A percentile compares a stretch with the other conserved stretches of the same genome.
Conservation (phyloP, 2,113 vertebrate genomes). For the Haplochromis vanheusdeni region DNA sequence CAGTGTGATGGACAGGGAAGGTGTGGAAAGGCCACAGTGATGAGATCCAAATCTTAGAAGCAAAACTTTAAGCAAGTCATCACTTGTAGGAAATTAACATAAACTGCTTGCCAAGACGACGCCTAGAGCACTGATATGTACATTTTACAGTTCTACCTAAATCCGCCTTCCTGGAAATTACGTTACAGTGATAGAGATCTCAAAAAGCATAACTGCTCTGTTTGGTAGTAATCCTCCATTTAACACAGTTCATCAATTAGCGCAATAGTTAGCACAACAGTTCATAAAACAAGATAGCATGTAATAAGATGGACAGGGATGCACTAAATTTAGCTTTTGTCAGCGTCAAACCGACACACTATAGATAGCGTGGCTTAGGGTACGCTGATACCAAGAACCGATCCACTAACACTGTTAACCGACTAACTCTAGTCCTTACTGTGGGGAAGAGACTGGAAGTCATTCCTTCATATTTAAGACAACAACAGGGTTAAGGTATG, state of each 20-base stretch:
- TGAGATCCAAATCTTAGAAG: neutral
- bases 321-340: neutral
- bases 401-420: neutral
- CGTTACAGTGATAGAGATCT: accelerated
- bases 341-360: neutral
- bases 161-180: neutral
- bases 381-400: neutral
- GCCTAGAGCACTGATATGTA: neutral
- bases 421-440: accelerated
- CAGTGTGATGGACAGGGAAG: neutral
- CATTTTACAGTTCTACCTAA: neutral
- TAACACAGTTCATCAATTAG: neutral
- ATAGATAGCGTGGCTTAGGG: accelerated
- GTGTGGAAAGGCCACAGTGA: neutral
- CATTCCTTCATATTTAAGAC: neutral
- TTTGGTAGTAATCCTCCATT: neutral
- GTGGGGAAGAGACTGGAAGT: neutral
- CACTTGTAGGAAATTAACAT: neutral
- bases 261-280: accelerated
- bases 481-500: neutral
- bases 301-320: neutral
- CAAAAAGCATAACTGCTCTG: neutral
- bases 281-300: neutral
- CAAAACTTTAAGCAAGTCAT: neutral
- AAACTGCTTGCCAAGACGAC: neutral